A percentile compares a stretch with the other conserved stretches of the same genome.
phyloP scores from a whole-genome alignment of 2,113 vertebrate species.

The Tragelaphus imberbis region DNA sequence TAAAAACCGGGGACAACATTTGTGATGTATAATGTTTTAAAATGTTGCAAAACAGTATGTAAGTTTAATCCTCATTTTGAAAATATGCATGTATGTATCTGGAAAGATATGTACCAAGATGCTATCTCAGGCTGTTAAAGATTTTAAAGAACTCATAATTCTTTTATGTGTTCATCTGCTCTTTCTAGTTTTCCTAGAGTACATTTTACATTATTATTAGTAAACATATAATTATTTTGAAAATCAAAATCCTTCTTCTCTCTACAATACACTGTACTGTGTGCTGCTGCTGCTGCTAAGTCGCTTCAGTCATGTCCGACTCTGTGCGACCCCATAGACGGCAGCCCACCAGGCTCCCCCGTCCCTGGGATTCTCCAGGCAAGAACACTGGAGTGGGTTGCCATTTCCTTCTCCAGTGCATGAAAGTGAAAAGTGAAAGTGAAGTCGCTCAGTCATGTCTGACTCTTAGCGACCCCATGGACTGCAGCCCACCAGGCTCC shows the following conservation, averaged over 20 bases:
- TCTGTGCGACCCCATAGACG: no score
- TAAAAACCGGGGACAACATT: background rate
- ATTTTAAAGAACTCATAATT: slow-evolving; percentile 16
- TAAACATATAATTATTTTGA: background rate
- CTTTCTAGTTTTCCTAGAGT: background rate
- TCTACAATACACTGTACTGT: background rate
- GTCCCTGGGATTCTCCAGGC: no score
- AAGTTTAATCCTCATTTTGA: background rate
- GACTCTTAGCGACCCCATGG: no score
- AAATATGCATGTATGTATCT: background rate
- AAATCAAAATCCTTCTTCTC: background rate
- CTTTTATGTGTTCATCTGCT: background rate
- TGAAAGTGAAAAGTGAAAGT: no score
- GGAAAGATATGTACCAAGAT: background rate
- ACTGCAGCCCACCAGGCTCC: no score
- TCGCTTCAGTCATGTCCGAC: no score
- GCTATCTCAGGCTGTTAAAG: background rate
- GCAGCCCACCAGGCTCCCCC: no score
- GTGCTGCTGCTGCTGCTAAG: no score
- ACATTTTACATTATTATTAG: background rate
- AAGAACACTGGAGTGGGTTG: no score
- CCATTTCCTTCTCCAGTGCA: no score
- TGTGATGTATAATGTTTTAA: background rate
- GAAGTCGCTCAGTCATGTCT: no score
- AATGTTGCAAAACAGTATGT: background rate